Percentiles rank a stretch among this genome's conserved stretches.
Evolutionary conservation across 2,888 invertebrate species (phyloP).

Genomic region (Andrena camellia): DNA sequence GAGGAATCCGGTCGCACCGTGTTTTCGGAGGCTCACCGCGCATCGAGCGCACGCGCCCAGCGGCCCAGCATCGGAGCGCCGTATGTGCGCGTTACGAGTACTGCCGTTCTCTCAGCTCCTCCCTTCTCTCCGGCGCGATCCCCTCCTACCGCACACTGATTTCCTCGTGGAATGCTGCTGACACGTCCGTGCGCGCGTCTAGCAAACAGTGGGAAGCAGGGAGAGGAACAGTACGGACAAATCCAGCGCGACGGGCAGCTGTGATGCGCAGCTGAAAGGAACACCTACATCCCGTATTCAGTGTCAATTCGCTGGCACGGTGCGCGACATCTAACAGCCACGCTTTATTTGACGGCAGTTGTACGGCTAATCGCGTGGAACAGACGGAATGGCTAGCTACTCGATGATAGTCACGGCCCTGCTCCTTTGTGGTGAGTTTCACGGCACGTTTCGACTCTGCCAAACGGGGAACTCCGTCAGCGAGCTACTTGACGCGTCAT

Average conservation of each 20-base stretch:
- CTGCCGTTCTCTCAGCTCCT: neutral
- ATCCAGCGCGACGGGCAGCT: neutral
- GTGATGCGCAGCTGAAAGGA: constrained; percentile 31
- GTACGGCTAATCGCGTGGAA: neutral
- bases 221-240: neutral
- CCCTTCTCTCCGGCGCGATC: neutral
- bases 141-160: constrained; percentile 1
- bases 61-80: constrained; percentile 42
- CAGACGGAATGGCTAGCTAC: constrained; percentile 30
- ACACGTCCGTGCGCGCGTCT: constrained; percentile 6
- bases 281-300: neutral
- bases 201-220: neutral
- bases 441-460: neutral
- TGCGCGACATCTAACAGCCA: neutral
- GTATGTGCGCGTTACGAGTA: neutral
- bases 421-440: constrained; percentile 57
- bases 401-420: constrained; percentile 15
- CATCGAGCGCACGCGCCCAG: constrained; percentile 52
- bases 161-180: constrained; percentile 6
- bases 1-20: too few species aligned
- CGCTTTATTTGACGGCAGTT: neutral
- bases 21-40: too few species aligned
- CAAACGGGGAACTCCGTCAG: neutral
- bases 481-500: neutral
- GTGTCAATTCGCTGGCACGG: neutral